Percentiles rank a stretch among this genome's conserved stretches.
phyloP scores from a whole-genome alignment of 2,113 vertebrate genomes.

The Cyanoderma ruficeps region DNA sequence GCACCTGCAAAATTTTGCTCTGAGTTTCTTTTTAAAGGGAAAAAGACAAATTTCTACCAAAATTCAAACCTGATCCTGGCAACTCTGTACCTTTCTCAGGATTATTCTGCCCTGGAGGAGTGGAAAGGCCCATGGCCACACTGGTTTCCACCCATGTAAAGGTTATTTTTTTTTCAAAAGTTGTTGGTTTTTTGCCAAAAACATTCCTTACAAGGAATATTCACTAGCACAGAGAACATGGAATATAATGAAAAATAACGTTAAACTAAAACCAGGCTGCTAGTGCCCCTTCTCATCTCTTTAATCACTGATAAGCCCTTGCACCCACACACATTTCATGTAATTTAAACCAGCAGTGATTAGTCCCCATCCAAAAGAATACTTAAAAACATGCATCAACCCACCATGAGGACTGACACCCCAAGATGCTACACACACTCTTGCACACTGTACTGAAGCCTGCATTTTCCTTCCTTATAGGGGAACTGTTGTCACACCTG shows the following conservation, averaged over 20 bases:
- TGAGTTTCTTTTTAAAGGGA: background rate
- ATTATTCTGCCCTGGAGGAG: background rate
- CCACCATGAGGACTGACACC: background rate
- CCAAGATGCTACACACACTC: background rate
- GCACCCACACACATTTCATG: background rate
- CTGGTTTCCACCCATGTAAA: background rate
- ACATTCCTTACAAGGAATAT: background rate
- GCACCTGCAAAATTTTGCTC: background rate
- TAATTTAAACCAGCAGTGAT: background rate
- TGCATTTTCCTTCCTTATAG: background rate
- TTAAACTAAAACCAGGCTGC: background rate
- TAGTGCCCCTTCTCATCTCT: background rate
- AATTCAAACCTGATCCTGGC: background rate
- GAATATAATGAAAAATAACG: background rate
- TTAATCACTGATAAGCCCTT: background rate
- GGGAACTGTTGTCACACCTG: background rate
- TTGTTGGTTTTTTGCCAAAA: background rate
- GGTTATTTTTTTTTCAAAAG: background rate
- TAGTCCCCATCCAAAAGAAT: background rate
- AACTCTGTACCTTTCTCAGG: background rate
- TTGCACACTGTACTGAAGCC: background rate
- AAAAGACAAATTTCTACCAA: background rate
- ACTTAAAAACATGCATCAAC: background rate
- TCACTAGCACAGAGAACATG: background rate
- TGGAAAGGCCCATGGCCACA: background rate